phyloP scores from a whole-genome alignment of 2,888 invertebrate genomes.

The Sarcophaga variegata region DNA sequence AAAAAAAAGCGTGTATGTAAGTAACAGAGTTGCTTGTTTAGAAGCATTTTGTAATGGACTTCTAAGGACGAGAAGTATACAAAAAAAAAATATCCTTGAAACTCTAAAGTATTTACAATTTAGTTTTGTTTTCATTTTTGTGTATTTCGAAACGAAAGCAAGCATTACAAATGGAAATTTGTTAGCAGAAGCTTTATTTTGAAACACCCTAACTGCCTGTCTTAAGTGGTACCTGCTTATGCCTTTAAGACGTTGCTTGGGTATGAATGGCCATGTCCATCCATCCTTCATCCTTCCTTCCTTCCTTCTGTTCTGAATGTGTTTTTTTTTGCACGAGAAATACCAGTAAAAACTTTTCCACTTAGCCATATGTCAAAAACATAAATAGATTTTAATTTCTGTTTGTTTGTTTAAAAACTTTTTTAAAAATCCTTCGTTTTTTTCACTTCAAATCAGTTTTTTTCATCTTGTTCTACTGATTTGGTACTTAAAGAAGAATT shows the following conservation, averaged over 20 bases:
- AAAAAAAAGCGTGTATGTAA: too few species aligned
- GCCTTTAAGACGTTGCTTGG: neutral
- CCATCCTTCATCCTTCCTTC: too few species aligned
- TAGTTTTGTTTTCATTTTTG: constrained; percentile 30
- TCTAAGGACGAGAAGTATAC: constrained; percentile 3
- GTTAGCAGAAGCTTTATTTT: constrained; percentile 1
- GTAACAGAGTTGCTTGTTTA: neutral
- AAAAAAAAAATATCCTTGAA: constrained; percentile 35
- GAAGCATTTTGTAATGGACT: constrained; percentile 47
- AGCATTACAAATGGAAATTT: constrained; percentile 26
- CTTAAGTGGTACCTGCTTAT: neutral
- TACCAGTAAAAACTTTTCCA: constrained; percentile 54
- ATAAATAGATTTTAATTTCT: constrained; percentile 52
- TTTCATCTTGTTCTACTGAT: neutral
- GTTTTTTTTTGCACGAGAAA: neutral
- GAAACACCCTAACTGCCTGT: neutral
- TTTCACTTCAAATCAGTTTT: neutral
- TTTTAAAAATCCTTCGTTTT: neutral
- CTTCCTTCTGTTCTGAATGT: too few species aligned
- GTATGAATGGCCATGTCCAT: neutral
- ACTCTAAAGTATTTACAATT: constrained; percentile 51
- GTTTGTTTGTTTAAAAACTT: neutral
- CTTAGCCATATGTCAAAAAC: constrained; percentile 64
- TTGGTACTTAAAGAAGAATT: neutral
- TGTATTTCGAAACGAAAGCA: neutral